A percentile compares a stretch with the other conserved stretches of the same genome.
Conservation (phyloP, 2,113 vertebrate genomes). For the Lagopus muta region DNA sequence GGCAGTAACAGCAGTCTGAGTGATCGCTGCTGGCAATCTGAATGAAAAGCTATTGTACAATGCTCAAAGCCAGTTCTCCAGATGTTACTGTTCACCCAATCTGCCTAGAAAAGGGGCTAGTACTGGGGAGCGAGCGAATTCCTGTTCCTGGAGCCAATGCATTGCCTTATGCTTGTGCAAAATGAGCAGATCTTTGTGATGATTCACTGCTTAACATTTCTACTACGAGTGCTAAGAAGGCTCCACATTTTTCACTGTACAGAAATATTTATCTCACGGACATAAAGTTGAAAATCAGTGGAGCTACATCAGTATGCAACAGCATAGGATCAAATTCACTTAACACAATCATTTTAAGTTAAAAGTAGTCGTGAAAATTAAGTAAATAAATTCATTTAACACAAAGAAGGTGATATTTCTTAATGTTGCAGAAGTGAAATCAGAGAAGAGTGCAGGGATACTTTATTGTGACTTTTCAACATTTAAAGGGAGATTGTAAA, state of each 20-base stretch:
- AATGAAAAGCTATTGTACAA: rapidly evolving
- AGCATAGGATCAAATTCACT: not conserved
- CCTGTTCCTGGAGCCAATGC: not conserved
- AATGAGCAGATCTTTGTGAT: not conserved
- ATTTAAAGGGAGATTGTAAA: too few species aligned
- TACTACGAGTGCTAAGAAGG: not conserved
- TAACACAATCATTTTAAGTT: not conserved
- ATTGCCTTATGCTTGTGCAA: not conserved
- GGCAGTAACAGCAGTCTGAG: not conserved
- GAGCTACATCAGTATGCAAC: not conserved
- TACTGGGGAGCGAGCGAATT: not conserved
- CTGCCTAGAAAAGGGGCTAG: rapidly evolving
- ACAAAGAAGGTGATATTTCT: not conserved
- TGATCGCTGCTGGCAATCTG: not conserved
- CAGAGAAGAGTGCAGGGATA: not conserved
- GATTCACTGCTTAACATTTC: not conserved
- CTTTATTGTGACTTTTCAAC: too few species aligned
- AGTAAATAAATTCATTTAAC: not conserved
- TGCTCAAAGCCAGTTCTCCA: not conserved
- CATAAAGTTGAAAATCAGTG: not conserved
- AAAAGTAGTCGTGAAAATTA: not conserved
- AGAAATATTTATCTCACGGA: not conserved
- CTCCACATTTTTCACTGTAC: not conserved
- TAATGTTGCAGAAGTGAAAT: not conserved
- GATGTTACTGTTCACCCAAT: not conserved